phyloP scores from a whole-genome alignment of 2,113 vertebrate species.

The Nerophis ophidion region DNA sequence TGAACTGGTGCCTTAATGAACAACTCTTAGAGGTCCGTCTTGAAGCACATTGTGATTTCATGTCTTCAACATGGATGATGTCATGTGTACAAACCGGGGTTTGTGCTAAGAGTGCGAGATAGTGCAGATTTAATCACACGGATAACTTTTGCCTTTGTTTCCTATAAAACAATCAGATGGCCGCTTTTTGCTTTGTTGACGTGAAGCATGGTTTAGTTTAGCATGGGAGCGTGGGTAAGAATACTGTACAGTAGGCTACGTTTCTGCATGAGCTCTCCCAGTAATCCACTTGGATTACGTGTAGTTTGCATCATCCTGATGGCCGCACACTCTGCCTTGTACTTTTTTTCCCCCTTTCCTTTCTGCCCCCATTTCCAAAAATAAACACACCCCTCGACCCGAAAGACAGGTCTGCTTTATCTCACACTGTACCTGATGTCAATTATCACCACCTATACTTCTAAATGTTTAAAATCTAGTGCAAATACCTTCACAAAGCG shows the following conservation, averaged over 20 bases:
- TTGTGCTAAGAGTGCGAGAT: conserved; percentile 23
- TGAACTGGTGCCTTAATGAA: conserved; percentile 39
- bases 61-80: conserved; percentile 11
- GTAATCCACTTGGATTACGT: conserved; percentile 67
- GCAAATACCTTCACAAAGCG: conserved; percentile 45
- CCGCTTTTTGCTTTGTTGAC: conserved; percentile 5
- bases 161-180: conserved; percentile 1
- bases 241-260: conserved; percentile 49
- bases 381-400: conserved; percentile 22
- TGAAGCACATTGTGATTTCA: conserved; percentile 32
- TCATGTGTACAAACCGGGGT: neutral
- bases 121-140: conserved; percentile 27
- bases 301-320: conserved; percentile 49
- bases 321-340: conserved; percentile 52
- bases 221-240: conserved; percentile 18
- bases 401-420: conserved; percentile 16
- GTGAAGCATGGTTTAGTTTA: conserved; percentile 40
- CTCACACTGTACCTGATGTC: neutral
- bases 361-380: conserved; percentile 22
- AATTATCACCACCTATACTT: conserved; percentile 9
- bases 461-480: conserved; percentile 39
- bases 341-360: conserved; percentile 10
- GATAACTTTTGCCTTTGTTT: conserved; percentile 11
- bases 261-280: conserved; percentile 50
- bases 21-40: conserved; percentile 28